Percentiles rank a stretch among this genome's conserved stretches.
These are phyloP conservation scores for Ceratina japonica DNA, from an alignment of 1,140 invertebrate genomes.

Conservation along the genomic window DNA sequence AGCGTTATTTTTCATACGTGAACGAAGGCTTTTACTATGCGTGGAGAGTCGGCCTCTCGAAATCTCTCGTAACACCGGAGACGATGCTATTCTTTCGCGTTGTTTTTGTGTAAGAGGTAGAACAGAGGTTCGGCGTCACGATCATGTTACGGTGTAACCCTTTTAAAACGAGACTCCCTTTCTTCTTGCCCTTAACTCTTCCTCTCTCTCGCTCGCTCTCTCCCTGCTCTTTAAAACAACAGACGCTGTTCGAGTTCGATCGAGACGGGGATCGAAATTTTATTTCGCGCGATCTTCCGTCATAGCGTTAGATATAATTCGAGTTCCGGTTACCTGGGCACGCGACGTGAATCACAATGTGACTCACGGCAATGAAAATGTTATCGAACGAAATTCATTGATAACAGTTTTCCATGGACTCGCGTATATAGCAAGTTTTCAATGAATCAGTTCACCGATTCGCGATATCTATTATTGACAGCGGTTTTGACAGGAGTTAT, in stretches of 20 bases:
- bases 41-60: neutral
- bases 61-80: neutral
- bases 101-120: neutral
- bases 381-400: constrained; percentile 7
- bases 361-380: constrained; percentile 9
- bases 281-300: neutral
- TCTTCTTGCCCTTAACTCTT: constrained; percentile 9
- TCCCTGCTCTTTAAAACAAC: neutral
- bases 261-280: too few relatives aligned
- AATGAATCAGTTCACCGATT: neutral
- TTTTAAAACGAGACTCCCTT: constrained; percentile 22
- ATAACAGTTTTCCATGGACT: neutral
- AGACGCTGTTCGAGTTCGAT: neutral
- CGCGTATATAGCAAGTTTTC: neutral
- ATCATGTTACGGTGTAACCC: constrained; percentile 25
- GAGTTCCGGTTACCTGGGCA: neutral
- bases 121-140: constrained; percentile 15
- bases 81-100: neutral
- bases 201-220: neutral
- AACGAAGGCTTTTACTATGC: neutral
- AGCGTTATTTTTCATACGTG: neutral
- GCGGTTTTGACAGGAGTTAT: too few relatives aligned
- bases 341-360: constrained; percentile 21
- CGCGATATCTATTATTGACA: neutral
- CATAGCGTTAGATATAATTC: neutral